Conservation (phyloP, 2,113 vertebrate genomes). For the Apistogramma diplotaenia region DNA sequence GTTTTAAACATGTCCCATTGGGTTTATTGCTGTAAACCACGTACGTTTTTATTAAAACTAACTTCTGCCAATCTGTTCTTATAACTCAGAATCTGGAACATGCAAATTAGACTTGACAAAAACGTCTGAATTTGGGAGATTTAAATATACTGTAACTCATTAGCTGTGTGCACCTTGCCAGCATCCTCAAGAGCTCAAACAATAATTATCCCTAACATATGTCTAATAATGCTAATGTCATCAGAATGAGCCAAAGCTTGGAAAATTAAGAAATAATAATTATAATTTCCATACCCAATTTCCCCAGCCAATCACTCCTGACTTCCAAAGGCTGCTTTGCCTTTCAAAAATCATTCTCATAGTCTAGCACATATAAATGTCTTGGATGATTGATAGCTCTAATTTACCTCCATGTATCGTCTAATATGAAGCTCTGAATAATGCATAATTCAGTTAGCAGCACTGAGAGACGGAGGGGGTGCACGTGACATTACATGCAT, state of each 20-base stretch:
- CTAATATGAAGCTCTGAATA: slow-evolving; percentile 76
- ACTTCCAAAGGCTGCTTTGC: slow-evolving; percentile 46
- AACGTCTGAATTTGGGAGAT: slow-evolving; percentile 7
- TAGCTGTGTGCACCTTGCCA: slow-evolving; percentile 15
- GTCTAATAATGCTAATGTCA: slow-evolving; percentile 59
- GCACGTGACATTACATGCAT: background rate
- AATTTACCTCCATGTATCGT: slow-evolving; percentile 70
- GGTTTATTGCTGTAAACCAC: background rate
- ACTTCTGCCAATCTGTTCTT: slow-evolving; percentile 6
- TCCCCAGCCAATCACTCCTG: slow-evolving; percentile 57
- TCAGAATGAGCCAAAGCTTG: slow-evolving; percentile 49
- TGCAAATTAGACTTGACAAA: slow-evolving; percentile 8
- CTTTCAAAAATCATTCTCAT: slow-evolving; percentile 62
- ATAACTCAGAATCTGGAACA: slow-evolving; percentile 1
- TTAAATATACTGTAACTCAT: slow-evolving; percentile 27
- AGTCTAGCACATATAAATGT: slow-evolving; percentile 60
- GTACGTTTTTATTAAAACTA: slow-evolving; percentile 9
- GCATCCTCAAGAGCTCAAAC: slow-evolving; percentile 26
- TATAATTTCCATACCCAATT: slow-evolving; percentile 66
- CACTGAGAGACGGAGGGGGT: slow-evolving; percentile 3
- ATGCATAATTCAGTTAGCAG: slow-evolving; percentile 65
- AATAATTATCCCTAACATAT: slow-evolving; percentile 50
- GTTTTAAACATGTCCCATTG: background rate
- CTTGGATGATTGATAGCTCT: slow-evolving; percentile 75
- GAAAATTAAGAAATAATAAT: slow-evolving; percentile 66